Evolutionary conservation across 2,113 vertebrate genomes (phyloP), one percentile per base, ranked within the genome.

Genomic region (Platysteira castanea): DNA sequence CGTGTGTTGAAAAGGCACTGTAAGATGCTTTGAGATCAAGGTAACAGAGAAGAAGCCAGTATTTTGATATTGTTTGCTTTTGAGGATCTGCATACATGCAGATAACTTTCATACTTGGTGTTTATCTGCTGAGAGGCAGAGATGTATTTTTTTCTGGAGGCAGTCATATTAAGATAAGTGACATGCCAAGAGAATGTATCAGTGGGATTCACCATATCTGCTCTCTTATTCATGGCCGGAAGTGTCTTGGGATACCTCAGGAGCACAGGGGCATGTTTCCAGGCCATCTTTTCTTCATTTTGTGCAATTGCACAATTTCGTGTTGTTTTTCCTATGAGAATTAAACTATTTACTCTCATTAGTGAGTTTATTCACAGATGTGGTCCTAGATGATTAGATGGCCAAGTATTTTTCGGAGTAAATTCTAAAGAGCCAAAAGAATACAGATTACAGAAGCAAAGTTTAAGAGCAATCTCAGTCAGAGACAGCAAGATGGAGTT

Each of bases 241-340:
- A 82, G 14, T 49, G 35, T 44, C 26, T n/a, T 53, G 31, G 42
- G 23, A 18, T 42, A 69, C 30, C 46, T 93, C 35, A 87, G 63
- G 27, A 94, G 16, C 46, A 70, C 2, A 56, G 7, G 15, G 39
- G 33, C 56, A 84, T 50, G 23, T 4, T 87, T 85, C 82, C 79
- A 94, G 71, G 35, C 56, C 64, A 76, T 92, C 87, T 83, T 92
- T 82, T 47, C 59, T 68, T 86, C 31, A 67, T 94, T 92, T 93
- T 82, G 42, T 90, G 60, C 46, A 50, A 76, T 90, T 97, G 89
- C 80, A 68, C 42, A 95, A 92, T 85, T 89, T 80, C 44, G 31
- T 84, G 37, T 71, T 87, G 50, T 56, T 92, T 95, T 95, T 79
- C 61, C 76, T 85, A 21, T 44, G 59, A 90, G 19, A 93, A 87